phyloP scores from a whole-genome alignment of 2,888 invertebrate species.

The Caenorhabditis wallacei region DNA sequence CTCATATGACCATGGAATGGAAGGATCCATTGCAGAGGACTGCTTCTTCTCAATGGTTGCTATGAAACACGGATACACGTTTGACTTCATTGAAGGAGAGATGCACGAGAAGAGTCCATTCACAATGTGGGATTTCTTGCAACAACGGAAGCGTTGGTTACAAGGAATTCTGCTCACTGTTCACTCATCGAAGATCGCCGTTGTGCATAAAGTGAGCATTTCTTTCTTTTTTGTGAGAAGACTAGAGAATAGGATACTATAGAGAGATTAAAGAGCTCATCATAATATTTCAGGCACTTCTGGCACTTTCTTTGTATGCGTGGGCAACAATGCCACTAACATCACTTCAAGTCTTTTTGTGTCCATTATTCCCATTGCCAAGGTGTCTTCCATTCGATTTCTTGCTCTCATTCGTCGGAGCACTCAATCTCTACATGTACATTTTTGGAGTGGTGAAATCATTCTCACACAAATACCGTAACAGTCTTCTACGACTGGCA shows the following conservation, averaged over 20 bases:
- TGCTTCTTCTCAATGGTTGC: conserved; percentile 98
- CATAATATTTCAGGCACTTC: conserved; percentile 87
- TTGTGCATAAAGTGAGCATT: conserved; percentile 78
- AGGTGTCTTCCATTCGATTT: conserved; percentile 89
- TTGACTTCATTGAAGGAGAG: conserved; percentile 97
- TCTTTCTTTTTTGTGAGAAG: conserved; percentile 15
- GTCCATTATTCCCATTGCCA: conserved; percentile 91
- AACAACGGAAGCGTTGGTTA: conserved; percentile 96
- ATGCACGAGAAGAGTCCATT: conserved; percentile 99
- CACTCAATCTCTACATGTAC: conserved; percentile 97
- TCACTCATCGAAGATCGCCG: conserved; percentile 83
- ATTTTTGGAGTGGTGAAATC: conserved; percentile 97
- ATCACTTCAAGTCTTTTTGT: conserved; percentile 89
- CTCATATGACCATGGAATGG: conserved; percentile 95
- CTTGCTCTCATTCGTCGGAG: conserved; percentile 93
- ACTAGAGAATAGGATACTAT: not conserved
- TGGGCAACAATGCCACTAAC: conserved; percentile 96
- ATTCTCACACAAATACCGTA: conserved; percentile 87
- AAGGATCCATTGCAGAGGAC: conserved; percentile 98
- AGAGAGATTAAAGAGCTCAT: not conserved
- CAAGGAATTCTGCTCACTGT: conserved; percentile 85
- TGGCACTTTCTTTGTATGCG: conserved; percentile 93
- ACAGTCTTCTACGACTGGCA: conserved; percentile 77
- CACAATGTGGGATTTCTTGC: conserved; percentile 94
- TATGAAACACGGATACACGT: conserved; percentile 92